Conservation (phyloP, 2,888 invertebrate genomes). For the Perizoma affinitatum region DNA sequence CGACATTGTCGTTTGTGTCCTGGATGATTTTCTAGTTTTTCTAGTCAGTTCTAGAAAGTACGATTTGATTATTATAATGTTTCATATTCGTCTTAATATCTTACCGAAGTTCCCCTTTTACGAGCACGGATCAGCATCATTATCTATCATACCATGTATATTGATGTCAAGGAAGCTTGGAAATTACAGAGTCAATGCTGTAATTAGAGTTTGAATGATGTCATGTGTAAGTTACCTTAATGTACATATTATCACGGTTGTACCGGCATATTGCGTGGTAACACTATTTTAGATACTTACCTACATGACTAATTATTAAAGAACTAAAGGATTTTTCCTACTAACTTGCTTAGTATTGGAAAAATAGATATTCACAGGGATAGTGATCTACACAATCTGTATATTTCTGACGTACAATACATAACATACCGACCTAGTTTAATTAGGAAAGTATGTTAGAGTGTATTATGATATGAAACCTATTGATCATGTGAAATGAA, state of each 20-base stretch:
- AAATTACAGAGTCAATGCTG: conserved; percentile 29
- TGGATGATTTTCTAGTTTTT: conserved; percentile 14
- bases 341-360: conserved; percentile 7
- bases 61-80: neutral
- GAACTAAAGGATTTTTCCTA: conserved; percentile 15
- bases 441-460: no score
- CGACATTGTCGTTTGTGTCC: conserved; percentile 43
- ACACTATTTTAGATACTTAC: conserved; percentile 28
- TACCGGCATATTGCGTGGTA: conserved; percentile 32
- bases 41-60: neutral
- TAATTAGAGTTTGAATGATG: conserved; percentile 52
- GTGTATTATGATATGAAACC: no score
- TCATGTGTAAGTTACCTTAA: conserved; percentile 52
- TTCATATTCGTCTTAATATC: neutral
- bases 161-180: conserved; percentile 30
- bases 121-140: neutral
- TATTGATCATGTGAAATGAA: no score
- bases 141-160: conserved; percentile 19
- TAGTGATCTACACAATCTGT: no score
- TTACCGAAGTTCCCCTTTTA: conserved; percentile 8
- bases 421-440: no score
- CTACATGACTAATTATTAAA: conserved; percentile 29
- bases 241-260: conserved; percentile 41
- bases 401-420: no score
- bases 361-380: neutral